Evolutionary conservation across 1,140 invertebrate species (phyloP).

Genomic region (Coenobita brevimanus): DNA sequence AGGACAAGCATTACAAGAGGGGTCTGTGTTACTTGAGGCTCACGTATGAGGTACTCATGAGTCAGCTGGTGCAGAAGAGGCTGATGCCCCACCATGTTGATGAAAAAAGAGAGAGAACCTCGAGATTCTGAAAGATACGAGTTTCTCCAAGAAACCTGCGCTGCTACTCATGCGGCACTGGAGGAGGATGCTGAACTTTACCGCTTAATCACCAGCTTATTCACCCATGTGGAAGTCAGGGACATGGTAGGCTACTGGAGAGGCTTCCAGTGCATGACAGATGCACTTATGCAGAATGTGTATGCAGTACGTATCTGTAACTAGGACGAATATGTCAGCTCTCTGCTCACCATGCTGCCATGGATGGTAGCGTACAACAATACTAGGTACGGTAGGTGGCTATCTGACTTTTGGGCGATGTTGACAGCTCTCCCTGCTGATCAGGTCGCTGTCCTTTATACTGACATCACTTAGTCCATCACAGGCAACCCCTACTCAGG

Average conservation of each 20-base stretch:
- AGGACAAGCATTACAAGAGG: too few species aligned
- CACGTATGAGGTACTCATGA: background rate
- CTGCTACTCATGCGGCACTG: constrained; percentile 6
- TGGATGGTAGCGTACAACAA: too few species aligned
- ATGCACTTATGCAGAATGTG: too few species aligned
- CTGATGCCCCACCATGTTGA: background rate
- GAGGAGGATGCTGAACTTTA: background rate
- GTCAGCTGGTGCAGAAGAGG: constrained; percentile 7
- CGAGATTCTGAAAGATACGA: background rate
- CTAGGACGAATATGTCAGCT: too few species aligned
- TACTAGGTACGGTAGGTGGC: too few species aligned
- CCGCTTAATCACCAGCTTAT: constrained; percentile 12
- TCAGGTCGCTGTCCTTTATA: background rate
- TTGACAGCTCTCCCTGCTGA: constrained; percentile 11
- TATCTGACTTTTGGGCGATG: too few species aligned
- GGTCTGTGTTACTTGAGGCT: background rate
- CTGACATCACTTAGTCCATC: constrained; percentile 5
- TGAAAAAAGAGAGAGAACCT: constrained; percentile 11
- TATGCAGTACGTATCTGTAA: too few species aligned
- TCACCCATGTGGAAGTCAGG: too few species aligned
- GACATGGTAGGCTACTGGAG: too few species aligned
- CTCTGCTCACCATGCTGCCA: too few species aligned
- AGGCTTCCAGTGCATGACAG: too few species aligned
- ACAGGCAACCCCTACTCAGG: too few species aligned
- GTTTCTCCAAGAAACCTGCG: background rate